Evolutionary conservation across 2,888 invertebrate genomes (phyloP), one percentile per base, ranked within the genome.

Genomic region (Hypomecis atomaria): DNA sequence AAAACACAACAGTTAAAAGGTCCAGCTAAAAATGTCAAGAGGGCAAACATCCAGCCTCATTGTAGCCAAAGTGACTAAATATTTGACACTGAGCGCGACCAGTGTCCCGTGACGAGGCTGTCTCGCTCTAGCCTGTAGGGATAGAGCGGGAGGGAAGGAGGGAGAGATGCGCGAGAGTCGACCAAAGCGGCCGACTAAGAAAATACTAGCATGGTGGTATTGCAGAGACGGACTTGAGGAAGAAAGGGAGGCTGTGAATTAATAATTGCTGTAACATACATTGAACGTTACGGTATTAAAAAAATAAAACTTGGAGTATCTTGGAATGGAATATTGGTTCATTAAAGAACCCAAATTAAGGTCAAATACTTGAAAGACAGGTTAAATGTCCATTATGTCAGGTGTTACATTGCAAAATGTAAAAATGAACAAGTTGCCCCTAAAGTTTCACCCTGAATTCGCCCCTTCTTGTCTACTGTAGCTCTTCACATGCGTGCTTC

Each of bases 171-270:
- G 76, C 74, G 71, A 82, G 82, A 80, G 71, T 83, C 78, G 77
- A 88, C 90, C 91, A 91, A 91, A 91, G 91, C 89, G 78, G 86
- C 91, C 91, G 91, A 86, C 90, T 87, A 86, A 88, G 86, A 89
- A 87, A 90, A 90, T 87, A 90, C 91, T 90, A 77, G 81, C 91
- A 90, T 86, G 91, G 91, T 91, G 91, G 91, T 86, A 90, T 90
- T 88, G 44, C 91, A 90, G 90, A 73, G 82, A 60, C 66, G 86
- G 67, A 87, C 9, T 83, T 6, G 7, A 65, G 13, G 13, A 56
- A 3, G 6, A 3, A 0, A 40, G 5, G 6, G 33, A 33, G 40
- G 43, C 38, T 8, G 4, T 38, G 38, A 38, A 3, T 38, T 38
- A 38, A 3, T 3, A 8, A 23, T 23, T 23, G 23, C 23, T 23